Conservation (phyloP, 1,140 invertebrate genomes). For the Apis cerana region DNA sequence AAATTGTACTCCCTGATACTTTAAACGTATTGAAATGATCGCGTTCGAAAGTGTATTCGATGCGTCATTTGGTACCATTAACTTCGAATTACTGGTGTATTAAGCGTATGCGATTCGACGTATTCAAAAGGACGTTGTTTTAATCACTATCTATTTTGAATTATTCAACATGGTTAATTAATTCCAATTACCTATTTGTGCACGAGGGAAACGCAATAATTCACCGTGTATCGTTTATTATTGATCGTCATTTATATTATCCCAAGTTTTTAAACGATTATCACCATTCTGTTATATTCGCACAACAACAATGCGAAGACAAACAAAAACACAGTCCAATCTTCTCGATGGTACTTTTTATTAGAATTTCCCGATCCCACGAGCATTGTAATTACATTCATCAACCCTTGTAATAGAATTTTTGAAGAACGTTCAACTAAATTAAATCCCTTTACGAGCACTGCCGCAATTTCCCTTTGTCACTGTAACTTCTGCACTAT, state of each 20-base stretch:
- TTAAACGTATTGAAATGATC: background rate
- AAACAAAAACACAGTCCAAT: background rate
- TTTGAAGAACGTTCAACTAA: background rate
- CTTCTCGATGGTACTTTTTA: background rate
- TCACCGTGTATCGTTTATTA: background rate
- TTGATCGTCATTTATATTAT: background rate
- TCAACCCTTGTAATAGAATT: background rate
- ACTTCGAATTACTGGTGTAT: slow-evolving; percentile 5
- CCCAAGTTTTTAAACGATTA: background rate
- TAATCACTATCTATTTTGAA: slow-evolving; percentile 25
- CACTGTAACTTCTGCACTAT: too few species aligned
- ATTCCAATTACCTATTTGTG: slow-evolving; percentile 14
- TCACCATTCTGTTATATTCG: background rate
- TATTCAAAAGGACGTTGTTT: slow-evolving; percentile 8
- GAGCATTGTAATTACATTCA: background rate
- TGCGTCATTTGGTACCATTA: background rate
- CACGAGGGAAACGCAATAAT: background rate
- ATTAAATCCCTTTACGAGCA: slow-evolving; percentile 3
- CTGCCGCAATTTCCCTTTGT: background rate
- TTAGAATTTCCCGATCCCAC: background rate
- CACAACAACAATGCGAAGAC: background rate
- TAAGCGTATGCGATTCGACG: background rate
- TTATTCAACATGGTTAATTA: slow-evolving; percentile 34
- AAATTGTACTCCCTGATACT: too few species aligned
- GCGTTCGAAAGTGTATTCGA: background rate